Conservation (phyloP, 2,113 vertebrate genomes). For the Lepus americanus region DNA sequence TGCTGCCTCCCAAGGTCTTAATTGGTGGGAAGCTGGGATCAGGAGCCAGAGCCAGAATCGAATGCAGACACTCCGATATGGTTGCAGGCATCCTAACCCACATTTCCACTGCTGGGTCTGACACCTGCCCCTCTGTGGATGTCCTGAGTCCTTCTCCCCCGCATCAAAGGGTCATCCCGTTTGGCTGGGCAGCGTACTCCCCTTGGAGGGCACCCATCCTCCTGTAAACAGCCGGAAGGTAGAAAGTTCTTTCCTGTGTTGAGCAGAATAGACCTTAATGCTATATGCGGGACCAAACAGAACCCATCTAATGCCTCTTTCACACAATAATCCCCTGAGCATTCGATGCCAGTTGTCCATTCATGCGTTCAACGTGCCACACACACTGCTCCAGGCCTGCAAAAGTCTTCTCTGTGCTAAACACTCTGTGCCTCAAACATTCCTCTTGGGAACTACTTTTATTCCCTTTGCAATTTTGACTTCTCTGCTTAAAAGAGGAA, state of each 20-base stretch:
- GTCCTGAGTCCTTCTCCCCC: not conserved
- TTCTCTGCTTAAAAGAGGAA: constrained; percentile 11
- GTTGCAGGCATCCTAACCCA: too few species aligned
- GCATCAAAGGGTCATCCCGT: not conserved
- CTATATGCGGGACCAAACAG: not conserved
- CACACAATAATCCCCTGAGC: not conserved
- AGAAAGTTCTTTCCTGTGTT: not conserved
- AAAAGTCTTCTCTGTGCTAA: not conserved
- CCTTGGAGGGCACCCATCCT: too few species aligned
- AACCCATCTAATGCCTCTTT: not conserved
- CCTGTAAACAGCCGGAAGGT: not conserved
- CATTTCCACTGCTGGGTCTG: too few species aligned
- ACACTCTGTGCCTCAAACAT: not conserved
- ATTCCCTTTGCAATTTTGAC: not conserved
- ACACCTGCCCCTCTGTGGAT: too few species aligned
- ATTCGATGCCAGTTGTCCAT: not conserved
- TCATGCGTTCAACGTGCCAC: accelerated
- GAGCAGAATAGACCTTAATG: not conserved
- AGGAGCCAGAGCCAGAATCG: too few species aligned
- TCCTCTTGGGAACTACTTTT: not conserved
- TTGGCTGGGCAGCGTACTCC: not conserved
- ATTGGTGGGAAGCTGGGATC: too few species aligned
- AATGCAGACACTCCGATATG: too few species aligned
- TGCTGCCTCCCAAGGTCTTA: too few species aligned
- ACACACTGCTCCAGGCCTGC: not conserved